These are phyloP conservation scores for Ardeotis arabs DNA, from an alignment of 2,113 vertebrate genomes.

Conservation along the genomic window DNA sequence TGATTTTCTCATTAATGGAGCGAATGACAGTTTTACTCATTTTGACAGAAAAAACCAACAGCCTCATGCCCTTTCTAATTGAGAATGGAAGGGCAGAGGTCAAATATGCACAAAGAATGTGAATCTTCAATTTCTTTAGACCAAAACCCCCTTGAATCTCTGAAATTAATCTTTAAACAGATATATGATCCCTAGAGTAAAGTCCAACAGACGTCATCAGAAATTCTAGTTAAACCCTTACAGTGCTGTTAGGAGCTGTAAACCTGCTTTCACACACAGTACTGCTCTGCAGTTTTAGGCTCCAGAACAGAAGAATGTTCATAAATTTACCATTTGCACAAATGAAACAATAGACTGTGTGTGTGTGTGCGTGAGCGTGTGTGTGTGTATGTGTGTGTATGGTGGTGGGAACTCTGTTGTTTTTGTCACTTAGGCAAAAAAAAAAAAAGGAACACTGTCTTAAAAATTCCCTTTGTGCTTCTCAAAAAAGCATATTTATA, in stretches of 20 bases:
- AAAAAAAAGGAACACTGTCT: not conserved
- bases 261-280: not conserved
- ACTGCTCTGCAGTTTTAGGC: not conserved
- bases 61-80: slow-evolving; percentile 30
- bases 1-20: slow-evolving; percentile 63
- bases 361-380: too few relatives aligned
- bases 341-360: not conserved
- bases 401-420: rapidly evolving
- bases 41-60: slow-evolving; percentile 54
- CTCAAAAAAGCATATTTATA: not conserved
- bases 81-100: slow-evolving; percentile 52
- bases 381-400: too few relatives aligned
- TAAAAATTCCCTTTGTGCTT: not conserved
- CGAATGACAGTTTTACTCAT: slow-evolving; percentile 64
- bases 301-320: not conserved
- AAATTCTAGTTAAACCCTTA: slow-evolving; percentile 55
- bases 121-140: slow-evolving; percentile 69
- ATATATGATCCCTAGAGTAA: slow-evolving; percentile 38
- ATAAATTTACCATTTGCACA: not conserved
- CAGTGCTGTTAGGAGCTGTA: not conserved
- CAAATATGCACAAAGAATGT: slow-evolving; percentile 63
- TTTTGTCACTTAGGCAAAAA: not conserved
- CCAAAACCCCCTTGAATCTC: slow-evolving; percentile 66
- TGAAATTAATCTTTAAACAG: slow-evolving; percentile 77
- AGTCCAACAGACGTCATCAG: slow-evolving; percentile 35